Conservation (phyloP, 1,140 invertebrate species). For the Drosophila novamexicana region DNA sequence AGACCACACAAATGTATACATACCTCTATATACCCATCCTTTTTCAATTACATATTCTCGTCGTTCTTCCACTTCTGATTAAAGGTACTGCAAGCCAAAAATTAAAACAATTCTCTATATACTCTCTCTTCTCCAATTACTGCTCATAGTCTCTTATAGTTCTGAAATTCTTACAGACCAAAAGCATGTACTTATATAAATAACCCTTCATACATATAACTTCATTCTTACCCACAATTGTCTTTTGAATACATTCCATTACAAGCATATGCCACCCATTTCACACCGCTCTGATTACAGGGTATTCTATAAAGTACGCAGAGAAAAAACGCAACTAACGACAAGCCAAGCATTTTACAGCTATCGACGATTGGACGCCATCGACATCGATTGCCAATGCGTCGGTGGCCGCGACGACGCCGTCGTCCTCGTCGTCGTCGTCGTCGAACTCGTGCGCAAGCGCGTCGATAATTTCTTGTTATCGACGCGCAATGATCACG, state of each 20-base stretch:
- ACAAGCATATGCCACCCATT: not conserved
- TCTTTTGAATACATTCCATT: no score
- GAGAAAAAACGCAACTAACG: conserved; percentile 16
- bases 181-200: no score
- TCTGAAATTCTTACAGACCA: no score
- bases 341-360: conserved; percentile 38
- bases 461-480: conserved; percentile 79
- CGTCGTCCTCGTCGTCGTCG: conserved; percentile 25
- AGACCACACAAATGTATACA: no score
- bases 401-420: conserved; percentile 19
- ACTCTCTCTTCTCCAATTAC: no score
- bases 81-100: no score
- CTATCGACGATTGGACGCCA: conserved; percentile 53
- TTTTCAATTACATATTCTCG: no score
- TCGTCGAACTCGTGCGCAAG: conserved; percentile 59
- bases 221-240: not conserved
- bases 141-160: no score
- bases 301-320: not conserved
- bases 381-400: conserved; percentile 48
- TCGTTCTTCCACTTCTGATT: no score
- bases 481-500: conserved; percentile 81
- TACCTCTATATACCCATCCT: no score
- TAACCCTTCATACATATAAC: no score
- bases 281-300: not conserved
- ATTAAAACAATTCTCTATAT: no score